Conservation (phyloP, 2,888 invertebrate genomes). For the Oscheius sp. region DNA sequence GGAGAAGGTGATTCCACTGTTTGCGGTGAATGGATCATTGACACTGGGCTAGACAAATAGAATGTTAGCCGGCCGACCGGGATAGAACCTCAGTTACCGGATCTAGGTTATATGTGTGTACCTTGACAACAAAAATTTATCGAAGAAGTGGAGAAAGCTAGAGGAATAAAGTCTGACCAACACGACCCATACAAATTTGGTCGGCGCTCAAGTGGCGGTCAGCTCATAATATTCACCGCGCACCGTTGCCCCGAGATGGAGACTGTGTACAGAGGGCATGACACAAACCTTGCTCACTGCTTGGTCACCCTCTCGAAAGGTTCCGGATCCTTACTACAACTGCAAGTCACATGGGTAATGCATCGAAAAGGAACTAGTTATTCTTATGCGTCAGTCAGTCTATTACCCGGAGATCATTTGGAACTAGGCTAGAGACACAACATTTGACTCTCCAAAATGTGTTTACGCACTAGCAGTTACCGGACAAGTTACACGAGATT, state of each 20-base stretch:
- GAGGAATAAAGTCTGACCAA: too few relatives aligned
- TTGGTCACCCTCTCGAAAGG: constrained; percentile 19
- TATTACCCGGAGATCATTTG: too few relatives aligned
- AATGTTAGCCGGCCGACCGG: constrained; percentile 22
- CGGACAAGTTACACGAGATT: too few relatives aligned
- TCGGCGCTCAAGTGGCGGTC: neutral
- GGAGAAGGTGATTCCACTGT: constrained; percentile 21
- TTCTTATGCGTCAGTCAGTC: too few relatives aligned
- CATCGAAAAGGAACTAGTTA: too few relatives aligned
- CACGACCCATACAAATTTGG: neutral
- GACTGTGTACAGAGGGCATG: constrained; percentile 15
- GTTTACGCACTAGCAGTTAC: too few relatives aligned
- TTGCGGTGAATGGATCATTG: constrained; percentile 31
- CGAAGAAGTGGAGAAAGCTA: neutral
- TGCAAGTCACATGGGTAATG: too few relatives aligned
- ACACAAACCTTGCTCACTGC: constrained; percentile 14
- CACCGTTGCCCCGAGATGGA: constrained; percentile 15
- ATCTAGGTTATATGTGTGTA: neutral
- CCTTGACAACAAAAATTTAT: neutral
- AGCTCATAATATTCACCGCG: neutral
- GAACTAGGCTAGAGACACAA: too few relatives aligned
- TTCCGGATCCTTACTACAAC: neutral
- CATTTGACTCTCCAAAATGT: too few relatives aligned
- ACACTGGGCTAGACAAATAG: constrained; percentile 29
- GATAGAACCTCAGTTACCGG: neutral